Percentiles rank a stretch among this genome's conserved stretches.
Conservation (phyloP, 2,113 vertebrate species). For the Nyctibius bracteatus region DNA sequence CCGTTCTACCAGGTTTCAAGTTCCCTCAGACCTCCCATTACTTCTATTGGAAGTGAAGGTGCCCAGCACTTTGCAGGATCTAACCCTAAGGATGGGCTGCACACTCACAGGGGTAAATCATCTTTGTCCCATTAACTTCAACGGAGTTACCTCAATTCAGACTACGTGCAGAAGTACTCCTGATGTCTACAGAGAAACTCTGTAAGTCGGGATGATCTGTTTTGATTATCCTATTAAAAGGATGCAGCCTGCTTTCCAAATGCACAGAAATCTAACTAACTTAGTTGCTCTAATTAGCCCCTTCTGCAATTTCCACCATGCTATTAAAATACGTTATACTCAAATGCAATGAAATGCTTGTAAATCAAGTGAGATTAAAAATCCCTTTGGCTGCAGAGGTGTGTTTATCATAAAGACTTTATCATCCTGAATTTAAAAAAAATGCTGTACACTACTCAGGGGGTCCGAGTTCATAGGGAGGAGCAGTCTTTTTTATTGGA, state of each 20-base stretch:
- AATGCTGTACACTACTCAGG: not conserved
- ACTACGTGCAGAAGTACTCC: not conserved
- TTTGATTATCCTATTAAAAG: slow-evolving; percentile 25
- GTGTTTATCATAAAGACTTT: slow-evolving; percentile 28
- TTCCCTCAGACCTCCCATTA: not conserved
- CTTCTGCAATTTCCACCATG: slow-evolving; percentile 34
- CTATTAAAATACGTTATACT: slow-evolving; percentile 29
- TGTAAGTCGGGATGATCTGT: not conserved
- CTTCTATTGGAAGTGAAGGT: not conserved
- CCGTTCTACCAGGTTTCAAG: not conserved
- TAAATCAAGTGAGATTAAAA: slow-evolving; percentile 64
- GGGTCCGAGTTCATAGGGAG: not conserved
- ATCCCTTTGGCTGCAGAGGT: slow-evolving; percentile 32
- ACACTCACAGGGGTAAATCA: not conserved
- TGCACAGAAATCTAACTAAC: slow-evolving; percentile 17
- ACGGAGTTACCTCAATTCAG: accelerated
- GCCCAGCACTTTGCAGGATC: not conserved
- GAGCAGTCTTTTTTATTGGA: not conserved
- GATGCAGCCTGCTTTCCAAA: slow-evolving; percentile 26
- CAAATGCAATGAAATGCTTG: slow-evolving; percentile 55
- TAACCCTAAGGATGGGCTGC: not conserved
- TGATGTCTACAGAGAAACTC: not conserved
- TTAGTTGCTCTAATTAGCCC: slow-evolving; percentile 34
- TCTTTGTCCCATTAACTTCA: not conserved
- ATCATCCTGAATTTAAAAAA: not conserved